phyloP scores from a whole-genome alignment of 64 coral and sea anemone species.

The Dendrophyllia cribrosa region DNA sequence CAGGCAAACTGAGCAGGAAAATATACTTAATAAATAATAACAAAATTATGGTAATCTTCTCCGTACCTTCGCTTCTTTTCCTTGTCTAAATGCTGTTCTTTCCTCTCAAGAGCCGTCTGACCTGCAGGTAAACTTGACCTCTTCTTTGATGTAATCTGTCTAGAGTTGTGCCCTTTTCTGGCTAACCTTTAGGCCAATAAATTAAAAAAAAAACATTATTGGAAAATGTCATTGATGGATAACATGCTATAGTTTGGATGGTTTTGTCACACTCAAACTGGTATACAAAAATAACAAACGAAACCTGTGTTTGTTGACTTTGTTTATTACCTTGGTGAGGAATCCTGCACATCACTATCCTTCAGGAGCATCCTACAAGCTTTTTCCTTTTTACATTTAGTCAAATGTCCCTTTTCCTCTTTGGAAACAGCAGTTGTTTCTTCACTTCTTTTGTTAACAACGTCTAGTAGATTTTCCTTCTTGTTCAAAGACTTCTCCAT shows the following conservation, averaged over 20 bases:
- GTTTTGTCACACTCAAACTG: background rate
- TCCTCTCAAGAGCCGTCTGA: background rate
- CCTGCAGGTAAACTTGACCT: background rate
- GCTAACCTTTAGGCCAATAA: background rate
- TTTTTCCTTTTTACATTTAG: background rate
- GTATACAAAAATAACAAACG: background rate
- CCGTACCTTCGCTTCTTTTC: slow-evolving; percentile 19
- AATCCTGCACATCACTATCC: too few species aligned
- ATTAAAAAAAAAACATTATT: background rate
- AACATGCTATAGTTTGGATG: background rate
- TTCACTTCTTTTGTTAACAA: background rate
- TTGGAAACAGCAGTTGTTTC: background rate
- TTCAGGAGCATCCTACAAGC: background rate
- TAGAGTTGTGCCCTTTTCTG: background rate
- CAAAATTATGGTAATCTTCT: too few species aligned
- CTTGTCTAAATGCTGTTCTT: slow-evolving; percentile 31
- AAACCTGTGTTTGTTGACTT: background rate
- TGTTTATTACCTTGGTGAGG: background rate
- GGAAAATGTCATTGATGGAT: background rate
- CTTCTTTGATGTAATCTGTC: background rate
- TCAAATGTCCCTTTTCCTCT: background rate
- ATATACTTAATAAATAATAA: too few species aligned
- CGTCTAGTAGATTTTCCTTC: background rate
- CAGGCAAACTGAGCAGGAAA: too few species aligned
- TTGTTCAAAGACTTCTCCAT: background rate